These are phyloP conservation scores for Thaleichthys pacificus DNA, from an alignment of 2,797 vertebrate species.

Conservation along the genomic window DNA sequence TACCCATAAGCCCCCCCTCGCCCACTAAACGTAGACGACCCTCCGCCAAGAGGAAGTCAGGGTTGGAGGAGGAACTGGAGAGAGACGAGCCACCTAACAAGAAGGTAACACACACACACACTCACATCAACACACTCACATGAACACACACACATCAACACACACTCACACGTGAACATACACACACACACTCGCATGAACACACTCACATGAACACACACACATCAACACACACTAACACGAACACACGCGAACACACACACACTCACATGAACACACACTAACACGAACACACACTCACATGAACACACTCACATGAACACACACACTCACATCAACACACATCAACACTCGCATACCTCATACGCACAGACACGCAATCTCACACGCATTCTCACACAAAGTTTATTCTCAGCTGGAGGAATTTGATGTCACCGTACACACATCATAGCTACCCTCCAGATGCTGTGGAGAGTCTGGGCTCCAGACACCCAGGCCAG, in stretches of 20 bases:
- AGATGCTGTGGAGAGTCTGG: neutral
- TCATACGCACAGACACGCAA: neutral
- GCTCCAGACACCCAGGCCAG: neutral
- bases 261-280: neutral
- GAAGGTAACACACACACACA: slow-evolving; percentile 75
- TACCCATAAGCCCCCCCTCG: slow-evolving; percentile 80
- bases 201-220: neutral
- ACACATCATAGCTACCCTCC: no score
- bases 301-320: neutral
- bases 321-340: neutral
- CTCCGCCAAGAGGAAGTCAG: slow-evolving; percentile 84
- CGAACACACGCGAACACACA: neutral
- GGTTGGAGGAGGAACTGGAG: slow-evolving; percentile 77
- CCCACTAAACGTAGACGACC: slow-evolving; percentile 85
- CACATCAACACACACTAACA: neutral
- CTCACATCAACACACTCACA: neutral
- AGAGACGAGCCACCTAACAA: slow-evolving; percentile 83
- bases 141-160: neutral
- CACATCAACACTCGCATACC: neutral
- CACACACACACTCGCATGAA: neutral
- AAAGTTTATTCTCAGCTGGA: no score
- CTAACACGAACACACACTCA: neutral
- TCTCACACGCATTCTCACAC: neutral
- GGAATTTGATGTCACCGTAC: no score
- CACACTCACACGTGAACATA: neutral